Evolutionary conservation across 2,797 vertebrate genomes (phyloP), one percentile per base, ranked within the genome.

Genomic region (Pelodytes ibericus): DNA sequence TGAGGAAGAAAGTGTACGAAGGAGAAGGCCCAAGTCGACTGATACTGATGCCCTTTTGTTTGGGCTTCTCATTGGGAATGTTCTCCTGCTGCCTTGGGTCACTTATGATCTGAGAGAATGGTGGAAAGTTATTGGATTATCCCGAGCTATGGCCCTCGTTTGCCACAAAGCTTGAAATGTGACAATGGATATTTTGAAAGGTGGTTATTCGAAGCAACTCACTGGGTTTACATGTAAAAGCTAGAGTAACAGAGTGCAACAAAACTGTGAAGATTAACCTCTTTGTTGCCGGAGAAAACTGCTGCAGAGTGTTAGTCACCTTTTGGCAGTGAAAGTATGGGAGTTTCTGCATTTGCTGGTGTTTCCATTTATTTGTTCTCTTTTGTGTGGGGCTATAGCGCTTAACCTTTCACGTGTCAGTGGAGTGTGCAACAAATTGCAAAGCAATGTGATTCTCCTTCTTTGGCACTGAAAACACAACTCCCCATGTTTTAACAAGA

Each of bases 241-340:
- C 16, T 61, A 79, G 47, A 57, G 57, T 57, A 75, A 60, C 25
- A 13, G 64, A 72, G 58, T 69, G 57, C 64, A 62, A 53, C n/a
- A 22, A 69, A 79, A 62, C 71, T 79, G 77, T 79, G 77, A 79
- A 79, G 66, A 63, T 66, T 36, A 67, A 60, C 75, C 75, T 68
- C 65, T 49, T 59, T 71, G 29, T 53, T 78, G 69, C 60, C 65
- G 20, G 30, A 51, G 26, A 24, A 60, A 20, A 56, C 33, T 69
- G 56, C 56, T 67, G 56, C 68, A 63, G 27, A 9, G 29, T 53
- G 33, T 26, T 36, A 61, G 33, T 4, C 29, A 8, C 68, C 36
- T 77, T 39, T 58, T 65, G 39, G 24, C 61, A 60, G 75, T 39
- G 39, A 72, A 57, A 70, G 60, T 36, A 22, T 62, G 65, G 56